Base-by-base conservation (phyloP, 2,113 vertebrate species). In the Dermatemys mawii region DNA sequence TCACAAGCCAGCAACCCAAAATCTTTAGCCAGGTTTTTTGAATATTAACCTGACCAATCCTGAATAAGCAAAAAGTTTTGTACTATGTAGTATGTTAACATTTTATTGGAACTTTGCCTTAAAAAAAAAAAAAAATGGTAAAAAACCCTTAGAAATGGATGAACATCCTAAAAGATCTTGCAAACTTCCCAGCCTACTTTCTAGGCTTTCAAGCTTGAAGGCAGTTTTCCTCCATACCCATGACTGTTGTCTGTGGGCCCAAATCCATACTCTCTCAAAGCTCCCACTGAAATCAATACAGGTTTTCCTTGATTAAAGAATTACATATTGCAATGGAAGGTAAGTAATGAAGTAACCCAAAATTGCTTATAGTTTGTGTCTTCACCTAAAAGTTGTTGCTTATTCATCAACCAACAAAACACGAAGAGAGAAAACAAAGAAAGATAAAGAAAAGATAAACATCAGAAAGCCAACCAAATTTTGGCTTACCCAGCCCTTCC, bases 141-240 rank as follows among this genome's bases (percentile, higher is more conserved):
- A 4, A 60, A 60, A 60, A 35, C 38, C 29, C 32, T 46, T 79
- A 85, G 91, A 84, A n/a, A 38, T 95, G 81, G 11, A 38, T 85
- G 2, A 94, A 79, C 4, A 81, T 55, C 22, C 6, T 4, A 0
- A 0, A 0, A 76, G 32, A 50, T 67, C 21, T 1, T 70, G 12
- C 49, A 78, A 87, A 54, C 60, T 76, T 88, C 92, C 83, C 13
- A 38, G 29, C 81, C 91, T 93, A 70, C 5, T 93, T 21, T 93
- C 85, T 55, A 51, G 21, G 21, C n/a, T 87, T 93, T 94, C 78
- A 79, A 5, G 2, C 78, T 96, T 88, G 78, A 57, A 95, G 91
- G 50, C n/a, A 29, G 41, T 44, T 81, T 44, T 19, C 82, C 90
- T 12, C 41, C 79, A 63, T 93, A 55, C 53, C 1, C 14, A 1